phyloP scores from a whole-genome alignment of 2,113 vertebrate species.

The Psilopsiagon aurifrons region DNA sequence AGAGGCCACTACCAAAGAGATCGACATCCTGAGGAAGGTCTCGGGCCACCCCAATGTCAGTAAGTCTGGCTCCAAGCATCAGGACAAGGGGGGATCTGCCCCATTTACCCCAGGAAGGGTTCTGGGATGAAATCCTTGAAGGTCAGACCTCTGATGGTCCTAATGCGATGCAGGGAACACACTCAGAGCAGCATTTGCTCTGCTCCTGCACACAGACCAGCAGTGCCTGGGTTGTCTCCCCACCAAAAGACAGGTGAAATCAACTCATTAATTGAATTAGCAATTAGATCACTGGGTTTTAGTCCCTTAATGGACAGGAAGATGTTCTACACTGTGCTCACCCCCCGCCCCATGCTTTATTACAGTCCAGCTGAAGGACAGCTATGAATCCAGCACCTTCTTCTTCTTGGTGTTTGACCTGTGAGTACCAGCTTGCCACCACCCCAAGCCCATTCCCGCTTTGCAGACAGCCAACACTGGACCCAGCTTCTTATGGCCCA shows the following conservation, averaged over 20 bases:
- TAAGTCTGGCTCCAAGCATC: conserved; percentile 69
- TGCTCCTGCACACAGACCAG: fast-evolving
- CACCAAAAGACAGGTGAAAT: not conserved
- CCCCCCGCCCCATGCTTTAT: conserved; percentile 11
- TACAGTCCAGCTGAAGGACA: conserved; percentile 96
- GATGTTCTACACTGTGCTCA: not conserved
- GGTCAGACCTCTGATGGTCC: not conserved
- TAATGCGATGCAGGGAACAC: fast-evolving
- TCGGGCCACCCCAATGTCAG: conserved; percentile 90
- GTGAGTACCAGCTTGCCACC: conserved; percentile 79
- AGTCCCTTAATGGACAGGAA: not conserved
- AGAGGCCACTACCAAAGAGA: conserved; percentile 89
- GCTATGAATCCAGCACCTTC: conserved; percentile 92
- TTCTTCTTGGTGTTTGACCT: conserved; percentile 98
- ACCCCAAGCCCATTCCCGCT: not conserved
- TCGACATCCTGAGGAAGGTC: conserved; percentile 93
- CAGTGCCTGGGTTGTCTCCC: not conserved
- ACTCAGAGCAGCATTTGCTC: not conserved
- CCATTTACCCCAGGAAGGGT: not conserved
- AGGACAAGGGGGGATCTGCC: not conserved
- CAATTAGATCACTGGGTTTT: not conserved
- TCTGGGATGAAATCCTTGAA: not conserved
- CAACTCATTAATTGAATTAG: not conserved
- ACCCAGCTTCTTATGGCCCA: not conserved
- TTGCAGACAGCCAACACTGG: not conserved